phyloP scores from a whole-genome alignment of 2,113 vertebrate species.

The Tragulus kanchil region DNA sequence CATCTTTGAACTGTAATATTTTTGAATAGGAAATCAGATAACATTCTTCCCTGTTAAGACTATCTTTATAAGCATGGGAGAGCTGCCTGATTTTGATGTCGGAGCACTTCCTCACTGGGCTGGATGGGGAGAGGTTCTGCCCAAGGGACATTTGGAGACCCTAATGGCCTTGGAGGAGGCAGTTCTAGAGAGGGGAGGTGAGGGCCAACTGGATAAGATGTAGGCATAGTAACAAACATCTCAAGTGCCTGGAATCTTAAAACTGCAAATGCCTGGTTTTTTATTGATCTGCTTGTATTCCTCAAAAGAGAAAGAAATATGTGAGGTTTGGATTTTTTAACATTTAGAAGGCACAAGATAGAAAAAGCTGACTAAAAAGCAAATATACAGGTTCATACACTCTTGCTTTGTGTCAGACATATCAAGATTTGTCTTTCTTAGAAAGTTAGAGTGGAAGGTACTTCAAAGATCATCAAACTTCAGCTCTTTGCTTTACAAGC shows the following conservation, averaged over 20 bases:
- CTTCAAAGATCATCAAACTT: background rate
- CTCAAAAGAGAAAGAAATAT: background rate
- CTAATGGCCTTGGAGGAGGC: background rate
- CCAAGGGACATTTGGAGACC: background rate
- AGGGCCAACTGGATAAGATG: rapidly evolving
- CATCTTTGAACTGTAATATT: background rate
- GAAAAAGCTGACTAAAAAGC: background rate
- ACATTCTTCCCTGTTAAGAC: background rate
- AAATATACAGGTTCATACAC: background rate
- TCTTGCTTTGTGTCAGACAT: background rate
- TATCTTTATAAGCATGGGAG: background rate
- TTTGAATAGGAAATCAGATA: background rate
- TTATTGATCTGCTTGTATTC: background rate
- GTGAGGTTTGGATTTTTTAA: background rate
- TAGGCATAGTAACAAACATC: background rate
- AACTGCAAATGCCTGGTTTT: background rate
- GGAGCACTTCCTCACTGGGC: background rate
- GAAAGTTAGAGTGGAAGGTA: background rate
- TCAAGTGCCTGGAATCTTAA: background rate
- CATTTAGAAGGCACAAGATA: background rate
- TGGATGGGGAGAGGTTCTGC: background rate
- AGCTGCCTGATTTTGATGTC: background rate
- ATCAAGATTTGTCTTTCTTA: background rate
- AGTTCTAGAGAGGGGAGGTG: background rate
- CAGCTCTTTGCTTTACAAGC: background rate